phyloP scores from a whole-genome alignment of 1,140 invertebrate species.

The Tachypleus tridentatus region DNA sequence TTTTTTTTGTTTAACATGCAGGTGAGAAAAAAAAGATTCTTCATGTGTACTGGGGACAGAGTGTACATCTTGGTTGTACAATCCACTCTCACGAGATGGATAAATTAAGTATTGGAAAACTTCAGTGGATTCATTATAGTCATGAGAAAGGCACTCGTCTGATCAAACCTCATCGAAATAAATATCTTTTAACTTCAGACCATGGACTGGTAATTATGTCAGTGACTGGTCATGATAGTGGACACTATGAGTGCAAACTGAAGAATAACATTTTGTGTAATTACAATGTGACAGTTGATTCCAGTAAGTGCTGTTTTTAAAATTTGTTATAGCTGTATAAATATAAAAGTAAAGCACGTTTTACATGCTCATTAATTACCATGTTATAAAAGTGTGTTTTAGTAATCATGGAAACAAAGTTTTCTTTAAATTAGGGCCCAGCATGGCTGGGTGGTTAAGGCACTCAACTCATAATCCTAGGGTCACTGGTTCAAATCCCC shows the following conservation, averaged over 20 bases:
- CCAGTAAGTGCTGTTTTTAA: constrained; percentile 29
- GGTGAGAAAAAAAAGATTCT: constrained; percentile 64
- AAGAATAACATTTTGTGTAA: constrained; percentile 66
- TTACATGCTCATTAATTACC: background rate
- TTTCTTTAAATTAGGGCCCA: background rate
- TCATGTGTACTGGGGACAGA: constrained; percentile 76
- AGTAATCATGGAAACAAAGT: too few relatives aligned
- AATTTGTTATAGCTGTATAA: background rate
- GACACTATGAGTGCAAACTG: constrained; percentile 78
- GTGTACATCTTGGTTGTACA: constrained; percentile 82
- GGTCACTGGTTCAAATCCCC: background rate
- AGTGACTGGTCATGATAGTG: constrained; percentile 74
- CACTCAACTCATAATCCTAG: too few relatives aligned
- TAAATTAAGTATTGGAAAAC: constrained; percentile 13
- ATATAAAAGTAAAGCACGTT: background rate
- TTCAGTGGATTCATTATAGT: constrained; percentile 56
- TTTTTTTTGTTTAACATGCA: constrained; percentile 3
- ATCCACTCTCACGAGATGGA: constrained; percentile 61
- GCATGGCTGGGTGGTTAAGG: background rate
- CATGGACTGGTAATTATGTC: constrained; percentile 79
- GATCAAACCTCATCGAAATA: constrained; percentile 51
- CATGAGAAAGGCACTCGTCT: constrained; percentile 57
- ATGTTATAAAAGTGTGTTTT: background rate
- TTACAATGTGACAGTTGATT: constrained; percentile 85
- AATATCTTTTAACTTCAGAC: constrained; percentile 84